phyloP scores from a whole-genome alignment of 2,113 vertebrate species.

The Orycteropus afer region DNA sequence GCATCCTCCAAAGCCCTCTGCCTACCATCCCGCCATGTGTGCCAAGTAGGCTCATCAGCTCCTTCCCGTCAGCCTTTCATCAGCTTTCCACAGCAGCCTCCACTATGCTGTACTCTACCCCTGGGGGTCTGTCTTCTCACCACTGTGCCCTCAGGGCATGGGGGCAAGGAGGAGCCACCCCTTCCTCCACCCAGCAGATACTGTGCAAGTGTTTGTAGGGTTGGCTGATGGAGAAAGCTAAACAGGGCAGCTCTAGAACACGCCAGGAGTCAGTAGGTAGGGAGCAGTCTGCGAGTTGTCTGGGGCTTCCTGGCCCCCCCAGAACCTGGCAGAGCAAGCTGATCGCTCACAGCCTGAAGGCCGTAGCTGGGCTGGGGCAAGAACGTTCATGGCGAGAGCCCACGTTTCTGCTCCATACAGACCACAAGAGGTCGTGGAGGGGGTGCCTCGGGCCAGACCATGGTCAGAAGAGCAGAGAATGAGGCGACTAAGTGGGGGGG shows the following conservation, averaged over 20 bases:
- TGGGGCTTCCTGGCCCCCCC: background rate
- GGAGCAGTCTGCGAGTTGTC: background rate
- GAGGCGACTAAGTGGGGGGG: accelerated
- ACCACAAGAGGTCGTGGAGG: background rate
- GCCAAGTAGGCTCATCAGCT: background rate
- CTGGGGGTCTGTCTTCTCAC: background rate
- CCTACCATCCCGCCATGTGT: background rate
- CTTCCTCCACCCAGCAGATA: background rate
- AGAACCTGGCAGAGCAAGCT: background rate
- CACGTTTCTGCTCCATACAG: too few relatives aligned
- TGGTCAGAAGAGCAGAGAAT: background rate
- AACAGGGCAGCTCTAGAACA: background rate
- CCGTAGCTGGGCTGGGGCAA: background rate
- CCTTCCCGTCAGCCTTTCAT: background rate
- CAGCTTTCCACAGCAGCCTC: accelerated
- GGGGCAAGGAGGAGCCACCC: background rate
- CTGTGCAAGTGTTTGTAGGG: background rate
- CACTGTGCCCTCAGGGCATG: background rate
- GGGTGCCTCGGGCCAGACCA: background rate
- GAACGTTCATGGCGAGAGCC: background rate
- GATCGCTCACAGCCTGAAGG: background rate
- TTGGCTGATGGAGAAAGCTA: too few relatives aligned
- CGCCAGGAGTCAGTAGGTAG: background rate
- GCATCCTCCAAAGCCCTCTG: slow-evolving; percentile 37
- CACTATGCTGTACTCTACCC: background rate